Conservation (phyloP, 1,140 invertebrate genomes). For the Drosophila navojoa region DNA sequence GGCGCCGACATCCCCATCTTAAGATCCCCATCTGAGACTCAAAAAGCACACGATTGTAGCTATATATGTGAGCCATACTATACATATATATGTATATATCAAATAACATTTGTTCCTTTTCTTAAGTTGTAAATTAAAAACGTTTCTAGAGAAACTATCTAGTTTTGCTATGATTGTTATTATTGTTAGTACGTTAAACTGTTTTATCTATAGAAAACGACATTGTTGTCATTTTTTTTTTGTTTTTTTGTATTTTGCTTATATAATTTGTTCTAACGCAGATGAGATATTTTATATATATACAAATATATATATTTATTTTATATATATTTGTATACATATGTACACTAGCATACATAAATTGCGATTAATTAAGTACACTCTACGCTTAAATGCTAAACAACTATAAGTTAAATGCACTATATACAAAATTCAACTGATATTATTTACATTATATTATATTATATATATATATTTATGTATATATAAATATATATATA, state of each 20-base stretch:
- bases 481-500: too few relatives aligned
- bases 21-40: neutral
- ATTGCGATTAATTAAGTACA: slow-evolving; percentile 37
- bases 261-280: slow-evolving; percentile 3
- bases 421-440: slow-evolving; percentile 50
- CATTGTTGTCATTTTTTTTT: neutral
- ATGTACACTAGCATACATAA: slow-evolving; percentile 19
- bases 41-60: slow-evolving; percentile 2
- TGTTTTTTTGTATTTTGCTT: neutral
- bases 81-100: slow-evolving; percentile 22
- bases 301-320: slow-evolving; percentile 3
- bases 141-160: neutral
- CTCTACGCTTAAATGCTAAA: slow-evolving; percentile 43
- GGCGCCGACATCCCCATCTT: neutral
- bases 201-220: neutral
- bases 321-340: slow-evolving; percentile 10
- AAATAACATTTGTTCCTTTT: slow-evolving; percentile 40
- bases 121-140: slow-evolving; percentile 24
- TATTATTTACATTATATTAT: slow-evolving; percentile 34
- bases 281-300: slow-evolving; percentile 21
- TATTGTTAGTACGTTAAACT: neutral
- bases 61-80: slow-evolving; percentile 9
- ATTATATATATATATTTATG: too few relatives aligned
- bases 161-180: neutral
- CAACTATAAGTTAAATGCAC: slow-evolving; percentile 37